Evolutionary conservation across 2,888 invertebrate species (phyloP).

Genomic region (Cylloceria caligata): DNA sequence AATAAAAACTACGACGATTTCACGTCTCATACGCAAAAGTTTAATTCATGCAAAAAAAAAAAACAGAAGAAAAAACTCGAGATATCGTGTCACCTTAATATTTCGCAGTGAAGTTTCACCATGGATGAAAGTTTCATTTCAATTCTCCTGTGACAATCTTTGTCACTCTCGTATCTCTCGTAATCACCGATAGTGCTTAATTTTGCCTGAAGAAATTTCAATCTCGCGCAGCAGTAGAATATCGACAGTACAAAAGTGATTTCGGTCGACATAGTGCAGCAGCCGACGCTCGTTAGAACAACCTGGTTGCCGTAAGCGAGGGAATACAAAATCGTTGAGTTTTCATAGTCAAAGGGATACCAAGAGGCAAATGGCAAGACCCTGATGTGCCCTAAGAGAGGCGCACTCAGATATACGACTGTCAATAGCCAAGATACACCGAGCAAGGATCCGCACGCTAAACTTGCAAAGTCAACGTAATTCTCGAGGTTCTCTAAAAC

Average conservation of each 20-base stretch:
- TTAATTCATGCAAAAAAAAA: neutral
- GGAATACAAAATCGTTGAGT: conserved; percentile 62
- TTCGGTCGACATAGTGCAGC: conserved; percentile 65
- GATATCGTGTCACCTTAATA: conserved; percentile 57
- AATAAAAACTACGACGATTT: conserved; percentile 38
- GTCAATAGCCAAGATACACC: conserved; percentile 56
- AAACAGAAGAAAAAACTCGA: neutral
- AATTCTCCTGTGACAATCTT: neutral
- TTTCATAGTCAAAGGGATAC: conserved; percentile 63
- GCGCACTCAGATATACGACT: conserved; percentile 59
- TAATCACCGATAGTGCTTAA: conserved; percentile 6
- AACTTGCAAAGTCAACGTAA: conserved; percentile 54
- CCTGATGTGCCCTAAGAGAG: conserved; percentile 26
- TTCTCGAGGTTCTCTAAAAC: conserved; percentile 55
- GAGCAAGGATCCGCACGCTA: conserved; percentile 62
- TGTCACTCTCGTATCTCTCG: neutral
- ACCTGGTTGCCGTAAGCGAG: conserved; percentile 61
- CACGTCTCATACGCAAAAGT: neutral
- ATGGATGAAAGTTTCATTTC: conserved; percentile 52
- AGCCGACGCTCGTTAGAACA: conserved; percentile 47
- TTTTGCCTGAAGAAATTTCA: conserved; percentile 47
- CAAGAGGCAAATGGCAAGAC: conserved; percentile 64
- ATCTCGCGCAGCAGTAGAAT: conserved; percentile 65
- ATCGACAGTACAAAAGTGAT: conserved; percentile 66
- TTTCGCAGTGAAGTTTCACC: conserved; percentile 57